Evolutionary conservation across 2,888 invertebrate genomes (phyloP).

Genomic region (Druceiella hillmani): DNA sequence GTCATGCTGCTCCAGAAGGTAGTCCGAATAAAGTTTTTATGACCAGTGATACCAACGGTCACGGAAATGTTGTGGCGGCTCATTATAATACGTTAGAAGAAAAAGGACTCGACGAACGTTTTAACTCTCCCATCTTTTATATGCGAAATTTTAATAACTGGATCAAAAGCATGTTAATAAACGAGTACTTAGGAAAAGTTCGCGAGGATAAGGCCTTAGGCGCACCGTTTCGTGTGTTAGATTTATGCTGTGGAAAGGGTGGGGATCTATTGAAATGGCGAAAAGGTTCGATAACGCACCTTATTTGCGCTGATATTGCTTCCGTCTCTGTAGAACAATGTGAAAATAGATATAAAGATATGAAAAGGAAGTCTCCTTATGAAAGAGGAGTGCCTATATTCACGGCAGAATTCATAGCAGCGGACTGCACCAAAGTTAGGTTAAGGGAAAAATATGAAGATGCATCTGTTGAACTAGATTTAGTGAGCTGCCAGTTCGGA

Average conservation of each 20-base stretch:
- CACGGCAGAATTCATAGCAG: constrained; percentile 84
- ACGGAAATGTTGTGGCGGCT: constrained; percentile 69
- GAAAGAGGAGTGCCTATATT: constrained; percentile 49
- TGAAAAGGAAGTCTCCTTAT: constrained; percentile 38
- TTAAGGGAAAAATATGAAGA: constrained; percentile 74
- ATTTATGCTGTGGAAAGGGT: constrained; percentile 98
- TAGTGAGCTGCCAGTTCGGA: constrained; percentile 97
- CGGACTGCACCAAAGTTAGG: constrained; percentile 84
- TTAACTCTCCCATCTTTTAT: constrained; percentile 85
- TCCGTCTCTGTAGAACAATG: constrained; percentile 89
- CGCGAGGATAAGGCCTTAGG: constrained; percentile 60
- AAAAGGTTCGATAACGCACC: constrained; percentile 71
- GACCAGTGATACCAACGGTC: constrained; percentile 32
- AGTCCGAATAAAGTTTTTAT: too few species aligned
- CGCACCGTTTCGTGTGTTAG: constrained; percentile 69
- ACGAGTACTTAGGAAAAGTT: constrained; percentile 67
- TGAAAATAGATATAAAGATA: constrained; percentile 72
- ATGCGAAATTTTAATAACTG: constrained; percentile 98
- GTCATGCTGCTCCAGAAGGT: too few species aligned
- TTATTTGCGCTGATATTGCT: constrained; percentile 92
- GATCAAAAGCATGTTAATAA: constrained; percentile 94
- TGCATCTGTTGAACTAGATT: constrained; percentile 72
- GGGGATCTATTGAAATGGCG: constrained; percentile 98
- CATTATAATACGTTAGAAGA: constrained; percentile 92
- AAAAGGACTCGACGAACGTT: constrained; percentile 71